These are phyloP conservation scores for Fregata magnificens DNA, from an alignment of 2,113 vertebrate species.

Conservation along the genomic window DNA sequence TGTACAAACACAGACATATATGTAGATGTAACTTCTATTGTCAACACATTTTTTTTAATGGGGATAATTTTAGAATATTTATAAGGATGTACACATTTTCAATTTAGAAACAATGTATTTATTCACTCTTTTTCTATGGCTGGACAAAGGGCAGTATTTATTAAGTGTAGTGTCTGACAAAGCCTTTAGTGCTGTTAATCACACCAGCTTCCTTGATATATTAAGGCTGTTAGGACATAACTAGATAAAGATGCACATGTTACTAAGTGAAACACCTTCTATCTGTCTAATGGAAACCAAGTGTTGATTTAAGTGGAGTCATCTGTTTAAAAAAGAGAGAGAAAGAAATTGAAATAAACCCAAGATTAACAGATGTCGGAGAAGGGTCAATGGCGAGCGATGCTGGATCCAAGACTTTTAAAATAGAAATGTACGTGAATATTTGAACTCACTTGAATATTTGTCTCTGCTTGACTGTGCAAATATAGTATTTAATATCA, in stretches of 20 bases:
- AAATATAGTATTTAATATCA: neutral
- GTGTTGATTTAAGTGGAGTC: constrained; percentile 57
- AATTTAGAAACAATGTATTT: neutral
- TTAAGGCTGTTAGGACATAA: constrained; percentile 50
- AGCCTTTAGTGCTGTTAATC: constrained; percentile 27
- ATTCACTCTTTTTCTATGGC: neutral
- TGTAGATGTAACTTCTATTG: neutral
- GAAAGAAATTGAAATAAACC: constrained; percentile 36
- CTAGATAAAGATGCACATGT: constrained; percentile 47
- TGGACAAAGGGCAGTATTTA: constrained; percentile 28
- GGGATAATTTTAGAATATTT: constrained; percentile 4
- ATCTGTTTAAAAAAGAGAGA: constrained; percentile 30
- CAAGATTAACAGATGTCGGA: constrained; percentile 48
- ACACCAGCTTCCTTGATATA: constrained; percentile 35
- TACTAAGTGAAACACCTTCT: constrained; percentile 48
- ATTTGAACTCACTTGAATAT: neutral
- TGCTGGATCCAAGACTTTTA: neutral
- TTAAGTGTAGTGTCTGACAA: constrained; percentile 25
- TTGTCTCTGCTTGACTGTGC: neutral
- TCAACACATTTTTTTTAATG: neutral
- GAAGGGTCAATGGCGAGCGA: neutral
- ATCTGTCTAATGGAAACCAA: constrained; percentile 54
- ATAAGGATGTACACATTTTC: neutral
- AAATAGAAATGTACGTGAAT: constrained; percentile 1
- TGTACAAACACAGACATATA: neutral